A percentile compares a stretch with the other conserved stretches of the same genome.
Conservation (phyloP, 1,140 invertebrate species). For the Halyomorpha halys region DNA sequence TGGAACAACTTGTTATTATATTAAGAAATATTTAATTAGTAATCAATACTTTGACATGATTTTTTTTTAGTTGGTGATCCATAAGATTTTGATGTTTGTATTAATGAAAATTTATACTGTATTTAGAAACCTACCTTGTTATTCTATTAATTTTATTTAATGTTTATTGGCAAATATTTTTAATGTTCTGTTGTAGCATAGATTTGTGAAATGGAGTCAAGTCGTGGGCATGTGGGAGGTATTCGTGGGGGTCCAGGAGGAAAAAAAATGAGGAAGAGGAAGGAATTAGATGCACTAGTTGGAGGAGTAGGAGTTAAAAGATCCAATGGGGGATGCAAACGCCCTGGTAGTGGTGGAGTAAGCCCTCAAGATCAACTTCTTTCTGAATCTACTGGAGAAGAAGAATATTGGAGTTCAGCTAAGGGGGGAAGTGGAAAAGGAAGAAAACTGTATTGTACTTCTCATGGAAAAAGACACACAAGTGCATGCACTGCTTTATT, state of each 20-base stretch:
- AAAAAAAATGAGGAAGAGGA: slow-evolving; percentile 46
- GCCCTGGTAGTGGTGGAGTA: slow-evolving; percentile 33
- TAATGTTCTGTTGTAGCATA: slow-evolving; percentile 17
- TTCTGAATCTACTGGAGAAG: slow-evolving; percentile 39
- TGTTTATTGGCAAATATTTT: slow-evolving; percentile 1
- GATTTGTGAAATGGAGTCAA: slow-evolving; percentile 25
- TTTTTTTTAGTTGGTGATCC: no score
- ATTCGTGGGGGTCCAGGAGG: slow-evolving; percentile 32
- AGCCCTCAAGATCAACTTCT: slow-evolving; percentile 38
- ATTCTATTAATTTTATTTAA: neutral
- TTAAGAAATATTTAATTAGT: no score
- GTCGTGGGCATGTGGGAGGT: slow-evolving; percentile 22
- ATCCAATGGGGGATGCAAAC: slow-evolving; percentile 27
- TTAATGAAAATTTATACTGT: no score
- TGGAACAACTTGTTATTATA: no score
- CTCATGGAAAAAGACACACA: slow-evolving; percentile 34
- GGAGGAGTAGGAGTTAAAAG: slow-evolving; percentile 22
- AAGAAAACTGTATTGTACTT: slow-evolving; percentile 37
- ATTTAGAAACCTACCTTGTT: no score
- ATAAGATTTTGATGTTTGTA: no score
- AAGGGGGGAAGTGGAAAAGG: slow-evolving; percentile 36
- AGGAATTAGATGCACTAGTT: slow-evolving; percentile 44
- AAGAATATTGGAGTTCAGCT: slow-evolving; percentile 43
- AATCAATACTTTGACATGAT: no score
- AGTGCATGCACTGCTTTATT: slow-evolving; percentile 40